Base-by-base conservation (phyloP, 2,888 invertebrate species). In the Acholoe squamosa region DNA sequence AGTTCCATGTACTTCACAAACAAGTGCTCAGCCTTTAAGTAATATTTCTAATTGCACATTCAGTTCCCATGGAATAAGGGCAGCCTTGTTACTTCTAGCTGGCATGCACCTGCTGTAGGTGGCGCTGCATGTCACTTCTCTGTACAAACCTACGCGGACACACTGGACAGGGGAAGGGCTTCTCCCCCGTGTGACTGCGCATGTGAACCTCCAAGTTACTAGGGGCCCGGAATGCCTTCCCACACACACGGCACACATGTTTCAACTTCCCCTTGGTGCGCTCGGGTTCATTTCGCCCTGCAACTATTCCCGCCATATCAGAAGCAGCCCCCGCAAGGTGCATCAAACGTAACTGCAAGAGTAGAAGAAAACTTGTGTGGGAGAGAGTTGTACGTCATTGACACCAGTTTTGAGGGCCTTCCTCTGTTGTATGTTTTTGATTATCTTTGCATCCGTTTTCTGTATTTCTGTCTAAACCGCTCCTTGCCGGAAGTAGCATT, bases 161-260 rank as follows among this genome's bases (percentile, higher is more conserved):
- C 25, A 89, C 33, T 0, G 67, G 89, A 51, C 89, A 89, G 28
- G 76, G 31, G 52, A 89, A 89, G 10, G 89, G 89, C 14, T 76
- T 71, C 52, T 89, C 89, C 3, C 89, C 89, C n/a, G 89, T 89
- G 52, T 89, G 89, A 28, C 67, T 34, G 34, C 89, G 76, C 89
- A 89, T 89, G 89, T 89, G 89, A 33, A 76, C 71, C 43, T 76
- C 52, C 31, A 89, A 51, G 51, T 89, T 89, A 28, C 77, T 51
- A 5, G 71, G 71, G 51, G 89, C 76, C 33, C 31, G n/a, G 31
- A 89, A 71, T 10, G 14, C 52, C 52, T 89, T 76, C 12, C 76
- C 71, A 43, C 89, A 89, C 43, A 76, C 52, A 19, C 16, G 5
- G 76, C 89, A 89, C 43, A 43, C 33, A 43, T 80, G 80, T 5